These are phyloP conservation scores for Micoletzkya japonica DNA, from an alignment of 2,888 invertebrate species.

Conservation along the genomic window DNA sequence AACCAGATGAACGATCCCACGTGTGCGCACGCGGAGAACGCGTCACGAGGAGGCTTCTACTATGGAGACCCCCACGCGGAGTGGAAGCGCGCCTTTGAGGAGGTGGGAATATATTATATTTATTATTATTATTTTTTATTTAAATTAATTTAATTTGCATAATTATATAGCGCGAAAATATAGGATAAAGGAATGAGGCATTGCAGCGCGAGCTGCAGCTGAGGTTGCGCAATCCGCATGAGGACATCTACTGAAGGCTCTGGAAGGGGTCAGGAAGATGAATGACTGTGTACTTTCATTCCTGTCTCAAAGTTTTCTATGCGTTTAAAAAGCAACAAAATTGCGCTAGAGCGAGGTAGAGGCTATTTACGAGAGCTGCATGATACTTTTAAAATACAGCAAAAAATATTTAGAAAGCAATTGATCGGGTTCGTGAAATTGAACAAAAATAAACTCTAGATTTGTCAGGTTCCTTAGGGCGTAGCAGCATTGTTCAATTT, in stretches of 20 bases:
- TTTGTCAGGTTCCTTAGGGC: too few relatives aligned
- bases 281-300: background rate
- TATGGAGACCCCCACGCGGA: constrained; percentile 18
- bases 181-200: background rate
- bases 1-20: constrained; percentile 54
- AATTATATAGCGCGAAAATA: background rate
- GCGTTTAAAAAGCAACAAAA: too few relatives aligned
- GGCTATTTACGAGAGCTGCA: too few relatives aligned
- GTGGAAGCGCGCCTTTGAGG: background rate
- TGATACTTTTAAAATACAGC: too few relatives aligned
- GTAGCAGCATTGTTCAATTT: too few relatives aligned
- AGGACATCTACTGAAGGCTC: constrained; percentile 6
- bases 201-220: constrained; percentile 8
- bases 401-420: too few relatives aligned
- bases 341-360: too few relatives aligned
- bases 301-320: background rate
- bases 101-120: background rate
- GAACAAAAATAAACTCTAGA: too few relatives aligned
- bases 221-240: constrained; percentile 1
- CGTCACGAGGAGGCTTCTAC: constrained; percentile 15
- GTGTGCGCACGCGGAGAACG: constrained; percentile 4
- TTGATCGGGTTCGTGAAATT: too few relatives aligned
- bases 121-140: background rate
- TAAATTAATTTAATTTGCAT: background rate
- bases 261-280: too few relatives aligned